Base-by-base conservation (phyloP, 2,888 invertebrate species). In the Hypena proboscidalis region DNA sequence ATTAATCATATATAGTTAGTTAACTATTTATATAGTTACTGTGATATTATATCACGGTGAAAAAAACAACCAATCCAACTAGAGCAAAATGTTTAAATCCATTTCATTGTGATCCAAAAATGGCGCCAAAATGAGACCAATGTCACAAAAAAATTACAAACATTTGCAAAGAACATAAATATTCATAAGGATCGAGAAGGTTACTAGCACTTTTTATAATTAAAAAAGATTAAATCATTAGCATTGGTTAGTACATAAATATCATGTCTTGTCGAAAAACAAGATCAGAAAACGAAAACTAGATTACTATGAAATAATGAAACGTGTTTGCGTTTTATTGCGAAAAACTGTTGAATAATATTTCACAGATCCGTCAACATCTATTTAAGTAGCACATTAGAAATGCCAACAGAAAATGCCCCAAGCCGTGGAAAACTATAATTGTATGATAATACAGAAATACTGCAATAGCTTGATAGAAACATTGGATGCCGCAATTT, bases 401-500 rank as follows among this genome's bases (percentile, higher is more conserved):
- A 36, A 31, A 47, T 41, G 31, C 41, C 33, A 37, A 47, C 26
- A 35, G 32, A 15, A 33, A 46, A 42, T 45, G 27, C 42, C 49
- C 31, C 55, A 33, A 58, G 48, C 53, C 61, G 49, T 56, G 35
- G 58, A 56, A 50, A 54, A 50, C 47, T 36, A 48, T 58, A 51
- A 70, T 67, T 61, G 47, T 45, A 45, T 44, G 42, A 45, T 63
- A 56, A 56, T 55, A 43, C 38, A 51, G 60, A 59, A 62, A 58
- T 51, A 33, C 38, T 57, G 34, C 62, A 62, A 58, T 62, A 47
- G 41, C 45, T 48, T 44, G 39, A 62, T 51, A 39, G 61, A 59
- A 65, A 66, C 62, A 58, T 58, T 37, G 37, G 47, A 69, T 58
- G 52, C 49, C 66, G 48, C 62, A 76, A 80, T 81, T 74, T 70